Evolutionary conservation across 2,113 vertebrate genomes (phyloP).

Genomic region (Rhinoderma darwinii): DNA sequence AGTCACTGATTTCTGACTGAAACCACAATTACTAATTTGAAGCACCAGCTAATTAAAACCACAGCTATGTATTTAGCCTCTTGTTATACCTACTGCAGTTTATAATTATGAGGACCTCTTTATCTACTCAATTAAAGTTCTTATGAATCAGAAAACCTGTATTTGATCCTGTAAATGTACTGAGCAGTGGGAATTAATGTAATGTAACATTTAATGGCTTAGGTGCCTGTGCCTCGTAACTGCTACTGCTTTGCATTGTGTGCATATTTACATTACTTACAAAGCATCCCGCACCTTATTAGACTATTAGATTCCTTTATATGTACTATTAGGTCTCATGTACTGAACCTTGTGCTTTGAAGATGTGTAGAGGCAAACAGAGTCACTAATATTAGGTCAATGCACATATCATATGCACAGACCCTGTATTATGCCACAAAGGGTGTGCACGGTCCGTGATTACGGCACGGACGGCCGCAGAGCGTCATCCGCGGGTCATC

Average conservation of each 20-base stretch:
- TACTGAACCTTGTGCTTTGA: no score
- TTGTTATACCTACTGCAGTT: conserved; percentile 84
- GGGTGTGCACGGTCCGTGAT: no score
- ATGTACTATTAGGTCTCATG: background rate
- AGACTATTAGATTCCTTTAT: background rate
- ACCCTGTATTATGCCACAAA: no score
- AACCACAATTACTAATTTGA: conserved; percentile 88
- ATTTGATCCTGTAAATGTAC: conserved; percentile 70
- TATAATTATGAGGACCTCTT: conserved; percentile 85
- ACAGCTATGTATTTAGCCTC: conserved; percentile 86
- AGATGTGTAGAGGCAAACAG: no score
- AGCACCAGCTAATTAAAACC: conserved; percentile 88
- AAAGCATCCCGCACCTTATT: background rate
- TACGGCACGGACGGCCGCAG: no score
- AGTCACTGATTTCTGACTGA: conserved; percentile 82
- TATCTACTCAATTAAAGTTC: conserved; percentile 82
- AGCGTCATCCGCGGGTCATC: no score
- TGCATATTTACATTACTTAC: conserved; percentile 7
- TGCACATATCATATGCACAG: no score
- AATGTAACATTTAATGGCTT: conserved; percentile 50
- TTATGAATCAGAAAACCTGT: conserved; percentile 72
- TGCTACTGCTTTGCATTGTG: background rate
- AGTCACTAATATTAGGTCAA: no score
- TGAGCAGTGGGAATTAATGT: conserved; percentile 60
- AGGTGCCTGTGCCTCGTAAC: background rate